Evolutionary conservation across 2,888 invertebrate species (phyloP), one percentile per base, ranked within the genome.

Genomic region (Diloba caeruleocephala): DNA sequence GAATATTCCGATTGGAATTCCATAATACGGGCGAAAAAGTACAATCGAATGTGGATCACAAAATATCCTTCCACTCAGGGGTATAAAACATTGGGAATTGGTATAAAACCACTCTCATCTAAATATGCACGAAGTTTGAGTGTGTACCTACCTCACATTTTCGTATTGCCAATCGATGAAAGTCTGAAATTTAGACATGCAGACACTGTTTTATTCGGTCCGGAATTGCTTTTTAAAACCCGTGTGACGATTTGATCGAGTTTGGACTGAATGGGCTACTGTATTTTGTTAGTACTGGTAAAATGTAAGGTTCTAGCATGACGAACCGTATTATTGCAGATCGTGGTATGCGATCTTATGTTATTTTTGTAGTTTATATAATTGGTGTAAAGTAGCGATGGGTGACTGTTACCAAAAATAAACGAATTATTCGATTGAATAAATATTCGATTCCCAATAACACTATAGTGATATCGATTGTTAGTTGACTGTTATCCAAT

Each of bases 31-130:
- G 44, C 61, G 66, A 70, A 69, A 73, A 58, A 62, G 55, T 68
- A 68, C 70, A 71, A 74, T 76, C 66, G 70, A 72, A 13, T 13
- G 14, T 31, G 67, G 66, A 73, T 68, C 56, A 21, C 21, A 53
- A 37, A 49, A 65, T 69, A 73, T 68, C 70, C 62, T 44, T 49
- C 39, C 38, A 41, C 49, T 26, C 38, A 15, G 50, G 53, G 62
- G 49, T 52, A 69, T 72, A 70, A 71, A 74, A 73, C 56, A 67
- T 56, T 57, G 52, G 66, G 53, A 60, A 70, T 51, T 57, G 54
- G 53, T 42, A 33, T 49, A 67, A 71, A 54, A 65, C 31, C 29
- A 37, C 32, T 31, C 43, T 46, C 53, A 61, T 59, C 50, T 64
- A 61, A 54, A 57, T 54, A 52, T 55, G 33, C 25, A 46, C 32